phyloP scores from a whole-genome alignment of 2,113 vertebrate species.

The Physeter macrocephalus region DNA sequence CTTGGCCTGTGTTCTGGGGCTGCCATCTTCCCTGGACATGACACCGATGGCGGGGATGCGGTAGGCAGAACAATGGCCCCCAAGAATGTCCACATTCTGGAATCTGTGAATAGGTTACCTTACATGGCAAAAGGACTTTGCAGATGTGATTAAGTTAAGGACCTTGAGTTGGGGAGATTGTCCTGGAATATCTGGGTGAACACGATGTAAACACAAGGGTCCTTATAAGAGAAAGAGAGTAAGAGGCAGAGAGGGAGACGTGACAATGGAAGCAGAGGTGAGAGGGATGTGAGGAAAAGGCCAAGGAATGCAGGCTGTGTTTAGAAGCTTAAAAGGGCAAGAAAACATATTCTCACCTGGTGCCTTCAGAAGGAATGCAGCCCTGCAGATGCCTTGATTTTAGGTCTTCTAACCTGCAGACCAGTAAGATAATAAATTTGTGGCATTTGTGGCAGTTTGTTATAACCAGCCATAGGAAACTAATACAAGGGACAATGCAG shows the following conservation, averaged over 20 bases:
- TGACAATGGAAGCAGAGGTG: background rate
- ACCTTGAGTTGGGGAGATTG: constrained; percentile 21
- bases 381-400: background rate
- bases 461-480: background rate
- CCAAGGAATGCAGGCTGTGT: background rate
- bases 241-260: background rate
- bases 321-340: background rate
- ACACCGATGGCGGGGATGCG: background rate
- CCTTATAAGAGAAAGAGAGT: constrained; percentile 5
- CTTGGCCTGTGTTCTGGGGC: background rate
- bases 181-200: background rate
- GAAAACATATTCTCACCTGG: background rate
- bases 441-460: background rate
- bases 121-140: background rate
- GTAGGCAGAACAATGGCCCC: background rate
- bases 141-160: constrained; percentile 18
- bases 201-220: background rate
- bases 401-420: background rate
- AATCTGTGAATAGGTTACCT: background rate
- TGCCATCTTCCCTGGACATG: background rate
- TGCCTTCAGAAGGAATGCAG: background rate
- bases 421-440: background rate
- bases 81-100: background rate
- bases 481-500: background rate
- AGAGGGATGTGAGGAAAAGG: background rate